Base-by-base conservation (phyloP, 1,140 invertebrate species). In the Tenebrio molitor region DNA sequence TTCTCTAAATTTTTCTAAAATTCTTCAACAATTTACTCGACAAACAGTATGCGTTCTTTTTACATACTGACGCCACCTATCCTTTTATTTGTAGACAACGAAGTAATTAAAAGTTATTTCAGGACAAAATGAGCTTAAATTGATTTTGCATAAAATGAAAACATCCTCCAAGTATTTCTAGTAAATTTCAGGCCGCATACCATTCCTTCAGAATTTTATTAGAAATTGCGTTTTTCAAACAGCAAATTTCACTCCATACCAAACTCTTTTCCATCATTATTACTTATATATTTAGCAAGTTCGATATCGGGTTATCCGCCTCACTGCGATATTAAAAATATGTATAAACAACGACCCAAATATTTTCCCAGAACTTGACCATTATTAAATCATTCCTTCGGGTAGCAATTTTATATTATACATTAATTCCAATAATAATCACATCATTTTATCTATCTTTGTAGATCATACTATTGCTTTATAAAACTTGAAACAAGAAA, bases 161-260 rank as follows among this genome's bases (percentile, higher is more conserved):
- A 58, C 50, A 58, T 29, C 50, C 21, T 14, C 29, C 8, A 58
- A 58, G 50, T 58, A 58, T 58, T 58, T 58, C 21, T 58, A 58
- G 50, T 15, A 29, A 58, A 58, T 58, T 58, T 58, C 50, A 58
- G 50, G 16, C 21, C 23, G 50, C 50, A 58, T 58, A 29, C 50
- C 50, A 58, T 14, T 58, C 50, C 50, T 25, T 23, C 50, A 29
- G 50, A 29, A 58, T 58, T 58, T 58, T 58, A 58, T 58, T 29
- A 58, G 50, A 25, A 29, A 58, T 58, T 14, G 50, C 23, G 21
- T 58, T 58, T 46, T 58, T 58, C 21, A 29, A 29, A 39, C 12
- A 39, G n/a, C 50, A 29, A 29, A 58, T 58, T 50, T 58, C 12
- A 25, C 4, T 58, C 15, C 10, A 25, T 23, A 12, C 4, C 23